Base-by-base conservation (phyloP, 2,888 invertebrate species). In the Eristalis pertinax region DNA sequence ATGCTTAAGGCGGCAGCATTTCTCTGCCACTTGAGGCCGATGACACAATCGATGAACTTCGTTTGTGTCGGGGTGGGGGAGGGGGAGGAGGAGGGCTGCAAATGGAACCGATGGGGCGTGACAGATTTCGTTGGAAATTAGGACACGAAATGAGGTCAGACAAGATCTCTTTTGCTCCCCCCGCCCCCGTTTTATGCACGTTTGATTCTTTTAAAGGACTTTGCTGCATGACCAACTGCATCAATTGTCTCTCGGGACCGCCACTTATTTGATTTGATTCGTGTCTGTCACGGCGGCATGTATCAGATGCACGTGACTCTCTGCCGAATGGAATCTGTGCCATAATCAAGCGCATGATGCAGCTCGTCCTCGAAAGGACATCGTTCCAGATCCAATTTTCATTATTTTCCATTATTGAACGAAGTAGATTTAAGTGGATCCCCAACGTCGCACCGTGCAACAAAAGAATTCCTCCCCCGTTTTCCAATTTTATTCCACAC, bases 321-420 rank as follows among this genome's bases (percentile, higher is more conserved):
- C 4, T 0, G 4, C 15, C 43, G 43, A 32, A 26, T 2, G 32
- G 32, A 38, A 38, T 38, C 60, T 26, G 13, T 60, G 24, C 13
- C 50, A 19, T 15, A 56, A 69, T 56, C 78, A 56, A 4, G 63
- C 15, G 38, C 26, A 13, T 64, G 64, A 29, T 29, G 29, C 32
- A 32, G 32, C 1, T 32, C 38, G 70, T 58, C 63, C n/a, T n/a
- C 32, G 26, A 26, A 68, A 60, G 38, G 32, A 60, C 41, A 58
- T 35, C 56, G 38, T 62, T 26, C 50, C 35, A 19, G 73, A 81
- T 77, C 81, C 77, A 82, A 85, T 85, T 77, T 78, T 78, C 77
- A 85, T 78, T 69, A 73, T 82, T 82, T 78, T 26, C 73, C 41
- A 77, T 85, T 82, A 82, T 56, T 50, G 38, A 50, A 8, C 35